Evolutionary conservation across 2,797 vertebrate species (phyloP), one percentile per base, ranked within the genome.

Genomic region (Bryconaethiops microstoma): DNA sequence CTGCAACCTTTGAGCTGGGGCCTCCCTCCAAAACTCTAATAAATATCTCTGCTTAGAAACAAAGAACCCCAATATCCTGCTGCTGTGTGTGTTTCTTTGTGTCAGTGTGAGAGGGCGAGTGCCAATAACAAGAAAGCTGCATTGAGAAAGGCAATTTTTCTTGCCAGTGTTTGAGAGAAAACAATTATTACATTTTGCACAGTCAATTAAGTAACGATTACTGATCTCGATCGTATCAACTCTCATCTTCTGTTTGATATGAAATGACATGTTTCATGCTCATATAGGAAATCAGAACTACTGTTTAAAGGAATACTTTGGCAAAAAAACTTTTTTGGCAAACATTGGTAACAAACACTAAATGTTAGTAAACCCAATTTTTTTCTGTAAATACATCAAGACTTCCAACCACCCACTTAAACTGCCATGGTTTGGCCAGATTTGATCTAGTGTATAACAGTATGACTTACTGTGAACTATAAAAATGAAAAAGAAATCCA

Each of bases 1-100:
- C 60, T 76, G 79, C 72, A 63, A 70, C 70, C 80, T 83, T 60
- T 25, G 50, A 76, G 74, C 72, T n/a, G 69, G 50, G 75, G 60
- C 68, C 57, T 84, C 76, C 72, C 79, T 82, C 68, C 64, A 85
- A 65, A 89, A 90, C 86, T 88, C 89, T 89, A 87, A 87, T 86
- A 76, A 87, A 90, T 72, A 82, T 84, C 81, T 80, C 78, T 88
- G 80, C 78, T 80, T 74, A n/a, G 82, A 60, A 84, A 87, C 83
- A 89, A 88, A 88, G 84, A 77, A 82, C 29, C 48, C 82, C 82
- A 86, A 85, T 86, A 88, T 89, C 88, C 88, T 85, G 85, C 81
- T 86, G 86, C 52, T 84, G 83, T 55, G 59, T 73, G 35, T 80
- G 63, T 73, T 10, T 73, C 25, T 72, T 45, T 68, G 40, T 76